Percentiles rank a stretch among this genome's conserved stretches.
Conservation (phyloP, 1,140 invertebrate species). For the Drosophila albomicans region DNA sequence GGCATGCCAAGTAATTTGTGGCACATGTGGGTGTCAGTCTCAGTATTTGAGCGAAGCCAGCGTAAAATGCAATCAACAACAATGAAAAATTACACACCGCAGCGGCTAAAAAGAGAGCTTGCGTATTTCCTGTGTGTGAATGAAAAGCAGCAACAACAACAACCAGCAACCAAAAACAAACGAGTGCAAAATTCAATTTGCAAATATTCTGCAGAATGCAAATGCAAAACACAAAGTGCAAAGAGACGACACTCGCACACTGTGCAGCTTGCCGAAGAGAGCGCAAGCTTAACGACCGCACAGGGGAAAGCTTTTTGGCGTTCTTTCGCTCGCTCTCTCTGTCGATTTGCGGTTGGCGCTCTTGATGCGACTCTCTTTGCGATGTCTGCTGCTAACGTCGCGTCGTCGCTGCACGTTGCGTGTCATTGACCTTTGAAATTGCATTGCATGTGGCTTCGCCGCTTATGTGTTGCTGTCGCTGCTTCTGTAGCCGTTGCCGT, state of each 20-base stretch:
- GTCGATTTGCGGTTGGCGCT: neutral
- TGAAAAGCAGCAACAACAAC: constrained; percentile 54
- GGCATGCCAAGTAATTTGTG: constrained; percentile 69
- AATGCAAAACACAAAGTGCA: constrained; percentile 24
- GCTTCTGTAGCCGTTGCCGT: constrained; percentile 24
- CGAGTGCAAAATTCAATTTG: constrained; percentile 36
- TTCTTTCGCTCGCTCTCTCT: neutral
- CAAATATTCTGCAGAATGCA: constrained; percentile 44
- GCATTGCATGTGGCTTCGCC: constrained; percentile 73
- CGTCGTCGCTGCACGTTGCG: constrained; percentile 60
- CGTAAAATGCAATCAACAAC: constrained; percentile 75
- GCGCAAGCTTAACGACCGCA: constrained; percentile 1
- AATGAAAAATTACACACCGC: constrained; percentile 73
- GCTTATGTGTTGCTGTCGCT: constrained; percentile 58
- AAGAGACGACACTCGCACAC: constrained; percentile 10
- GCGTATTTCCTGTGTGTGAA: constrained; percentile 79
- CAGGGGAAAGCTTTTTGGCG: constrained; percentile 42
- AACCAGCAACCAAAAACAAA: constrained; percentile 37
- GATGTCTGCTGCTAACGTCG: constrained; percentile 38
- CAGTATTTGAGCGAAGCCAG: constrained; percentile 19
- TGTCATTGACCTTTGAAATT: constrained; percentile 85
- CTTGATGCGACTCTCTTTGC: neutral
- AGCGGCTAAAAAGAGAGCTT: constrained; percentile 47
- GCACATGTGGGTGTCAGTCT: constrained; percentile 73
- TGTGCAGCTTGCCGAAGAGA: constrained; percentile 21